Evolutionary conservation across 1,140 invertebrate genomes (phyloP).

Genomic region (Bombus impatiens): DNA sequence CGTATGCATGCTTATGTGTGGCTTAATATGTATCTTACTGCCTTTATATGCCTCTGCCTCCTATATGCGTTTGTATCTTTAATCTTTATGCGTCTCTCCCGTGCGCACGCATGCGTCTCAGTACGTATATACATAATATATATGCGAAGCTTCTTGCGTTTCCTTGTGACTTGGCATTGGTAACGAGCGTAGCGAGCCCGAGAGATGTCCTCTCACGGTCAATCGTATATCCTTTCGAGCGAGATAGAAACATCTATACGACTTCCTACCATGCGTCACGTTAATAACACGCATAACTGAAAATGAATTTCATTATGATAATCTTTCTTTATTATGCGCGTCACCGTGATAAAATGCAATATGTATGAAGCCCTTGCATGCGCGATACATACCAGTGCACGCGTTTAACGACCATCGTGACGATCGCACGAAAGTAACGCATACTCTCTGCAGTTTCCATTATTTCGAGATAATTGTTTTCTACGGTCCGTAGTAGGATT

Average conservation of each 20-base stretch:
- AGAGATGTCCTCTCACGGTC: conserved; percentile 44
- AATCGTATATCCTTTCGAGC: conserved; percentile 41
- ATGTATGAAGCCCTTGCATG: conserved; percentile 23
- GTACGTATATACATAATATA: neutral
- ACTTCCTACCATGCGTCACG: conserved; percentile 12
- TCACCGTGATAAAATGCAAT: conserved; percentile 38
- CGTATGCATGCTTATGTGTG: too few relatives aligned
- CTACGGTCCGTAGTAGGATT: neutral
- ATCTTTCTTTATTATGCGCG: conserved; percentile 41
- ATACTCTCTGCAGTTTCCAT: neutral
- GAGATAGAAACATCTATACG: conserved; percentile 3
- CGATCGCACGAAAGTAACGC: neutral
- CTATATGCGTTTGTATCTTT: neutral
- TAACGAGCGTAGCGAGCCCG: conserved; percentile 27
- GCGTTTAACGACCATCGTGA: conserved; percentile 2
- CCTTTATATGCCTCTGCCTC: too few relatives aligned
- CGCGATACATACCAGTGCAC: neutral
- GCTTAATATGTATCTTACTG: too few relatives aligned
- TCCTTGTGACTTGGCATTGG: conserved; percentile 19
- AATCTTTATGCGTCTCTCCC: neutral
- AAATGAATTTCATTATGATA: conserved; percentile 58
- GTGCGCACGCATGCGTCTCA: neutral
- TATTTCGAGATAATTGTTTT: neutral
- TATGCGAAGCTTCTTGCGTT: conserved; percentile 1
- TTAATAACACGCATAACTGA: conserved; percentile 8